Base-by-base conservation (phyloP, 2,797 vertebrate species). In the Pseudotriccus pelzelni region DNA sequence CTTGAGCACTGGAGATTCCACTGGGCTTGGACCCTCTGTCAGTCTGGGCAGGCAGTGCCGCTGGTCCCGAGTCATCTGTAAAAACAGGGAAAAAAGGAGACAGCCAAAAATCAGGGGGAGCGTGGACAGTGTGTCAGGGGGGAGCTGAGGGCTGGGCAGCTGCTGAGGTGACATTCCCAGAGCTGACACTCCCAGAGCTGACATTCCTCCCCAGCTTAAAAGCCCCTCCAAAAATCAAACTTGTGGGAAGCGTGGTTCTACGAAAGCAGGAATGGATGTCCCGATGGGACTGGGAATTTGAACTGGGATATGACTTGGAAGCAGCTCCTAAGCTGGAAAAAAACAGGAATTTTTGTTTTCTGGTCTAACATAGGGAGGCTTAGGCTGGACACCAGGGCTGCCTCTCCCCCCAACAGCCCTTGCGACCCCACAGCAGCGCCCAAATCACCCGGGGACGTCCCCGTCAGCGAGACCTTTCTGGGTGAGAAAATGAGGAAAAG, bases 51-150 rank as follows among this genome's bases (percentile, higher is more conserved):
- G 74, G 1, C 1, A 8, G 59, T 30, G 81, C 72, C 1, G 0
- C 44, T 30, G 84, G 58, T 94, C 87, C 77, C 3, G 8, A 70
- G 47, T 97, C 95, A 96, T 3, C 96, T 97, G 94, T 27, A 18
- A 52, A 52, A 52, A 52, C 10, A 52, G 17, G 30, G 58, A 85
- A 83, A 49, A 59, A 17, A 49, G 17, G 37, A 63, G 28, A 91
- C 17, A 60, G 1, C 7, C 24, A 11, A 21, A 30, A 28, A 12
- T 91, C 74, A 94, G 86, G 41, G 41, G 3, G 58, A 81, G 87
- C 19, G 10, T 0, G 4, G 20, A n/a, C 5, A 32, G 6, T 0
- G 2, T 1, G 47, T n/a, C 32, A n/a, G 32, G 15, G 19, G 27
- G 18, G 14, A 64, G 50, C 37, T 44, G 58, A 89, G 41, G 32